Base-by-base conservation (phyloP, 92 coral and sea anemone species). In the Ricordea florida region DNA sequence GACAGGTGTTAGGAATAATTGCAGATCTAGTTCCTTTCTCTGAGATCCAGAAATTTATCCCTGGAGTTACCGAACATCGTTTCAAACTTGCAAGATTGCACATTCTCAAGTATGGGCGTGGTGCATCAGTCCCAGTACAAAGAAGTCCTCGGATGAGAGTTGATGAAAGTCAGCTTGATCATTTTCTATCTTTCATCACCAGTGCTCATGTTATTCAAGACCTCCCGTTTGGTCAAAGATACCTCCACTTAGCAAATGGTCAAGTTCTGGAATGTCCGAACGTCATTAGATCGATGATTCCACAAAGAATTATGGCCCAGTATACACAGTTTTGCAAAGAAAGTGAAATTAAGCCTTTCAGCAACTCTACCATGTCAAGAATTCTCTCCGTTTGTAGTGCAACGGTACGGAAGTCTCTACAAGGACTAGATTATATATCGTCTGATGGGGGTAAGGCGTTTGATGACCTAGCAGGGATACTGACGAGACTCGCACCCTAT, bases 21-120 rank as follows among this genome's bases (percentile, higher is more conserved):
- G 90, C 87, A 26, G 90, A 80, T 69, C 70, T 85, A 36, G 78
- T 79, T n/a, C 69, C 90, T 8, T 72, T 48, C 40, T 62, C 47
- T 61, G 50, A 69, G 29, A 57, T 85, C 47, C 86, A 85, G 67
- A 69, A 69, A 40, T 85, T 78, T 43, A 85, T 85, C 33, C 86
- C 90, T 33, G 86, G 90, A 34, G 27, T 80, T 1, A 79, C 87
- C 9, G 64, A 57, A 10, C 47, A 80, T 34, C 44, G 86, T 17
- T 34, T 72, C 52, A 72, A 72, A 43, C 47, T n/a, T 30, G 82
- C 81, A 22, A 67, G 81, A 50, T 26, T 51, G 61, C 87, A 82
- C 56, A 73, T 74, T 43, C 59, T 73, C 31, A 73, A 73, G 50
- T 43, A 74, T 65, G 82, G 87, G 10, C 82, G 69, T 63, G 82